These are phyloP conservation scores for Muricea muricata DNA, from an alignment of 92 coral and sea anemone genomes.

Conservation along the genomic window DNA sequence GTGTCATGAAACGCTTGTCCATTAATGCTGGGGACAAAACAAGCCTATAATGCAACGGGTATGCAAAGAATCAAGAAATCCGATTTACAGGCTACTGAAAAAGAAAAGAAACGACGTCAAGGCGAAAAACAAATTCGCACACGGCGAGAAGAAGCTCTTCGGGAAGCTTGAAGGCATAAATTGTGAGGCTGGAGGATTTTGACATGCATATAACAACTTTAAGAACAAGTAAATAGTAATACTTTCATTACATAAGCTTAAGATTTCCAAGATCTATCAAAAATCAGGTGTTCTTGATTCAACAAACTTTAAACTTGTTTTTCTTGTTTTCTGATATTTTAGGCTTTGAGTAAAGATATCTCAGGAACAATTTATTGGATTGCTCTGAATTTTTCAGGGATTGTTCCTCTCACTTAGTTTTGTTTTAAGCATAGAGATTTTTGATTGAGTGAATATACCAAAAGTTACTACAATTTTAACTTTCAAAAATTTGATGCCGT, in stretches of 20 bases:
- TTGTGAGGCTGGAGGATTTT: constrained; percentile 25
- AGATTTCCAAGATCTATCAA: neutral
- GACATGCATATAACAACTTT: neutral
- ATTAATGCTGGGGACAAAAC: constrained; percentile 23
- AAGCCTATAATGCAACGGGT: constrained; percentile 34
- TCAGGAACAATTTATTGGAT: neutral
- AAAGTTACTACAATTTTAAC: neutral
- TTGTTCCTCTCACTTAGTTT: neutral
- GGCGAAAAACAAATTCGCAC: constrained; percentile 35
- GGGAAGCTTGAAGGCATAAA: constrained; percentile 40
- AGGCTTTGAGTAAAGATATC: neutral
- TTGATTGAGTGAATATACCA: neutral
- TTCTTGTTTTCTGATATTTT: neutral
- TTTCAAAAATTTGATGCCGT: neutral
- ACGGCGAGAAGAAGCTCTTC: constrained; percentile 58
- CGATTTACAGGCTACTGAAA: constrained; percentile 55
- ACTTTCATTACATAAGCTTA: neutral
- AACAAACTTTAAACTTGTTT: too few relatives aligned
- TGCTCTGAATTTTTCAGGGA: neutral
- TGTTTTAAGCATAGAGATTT: neutral
- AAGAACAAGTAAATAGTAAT: neutral
- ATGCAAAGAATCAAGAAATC: constrained; percentile 42
- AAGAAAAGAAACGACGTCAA: constrained; percentile 44
- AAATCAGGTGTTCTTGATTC: neutral
- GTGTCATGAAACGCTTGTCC: neutral